Percentiles rank a stretch among this genome's conserved stretches.
phyloP scores from a whole-genome alignment of 1,140 invertebrate species.

The Coenobita brevimanus region DNA sequence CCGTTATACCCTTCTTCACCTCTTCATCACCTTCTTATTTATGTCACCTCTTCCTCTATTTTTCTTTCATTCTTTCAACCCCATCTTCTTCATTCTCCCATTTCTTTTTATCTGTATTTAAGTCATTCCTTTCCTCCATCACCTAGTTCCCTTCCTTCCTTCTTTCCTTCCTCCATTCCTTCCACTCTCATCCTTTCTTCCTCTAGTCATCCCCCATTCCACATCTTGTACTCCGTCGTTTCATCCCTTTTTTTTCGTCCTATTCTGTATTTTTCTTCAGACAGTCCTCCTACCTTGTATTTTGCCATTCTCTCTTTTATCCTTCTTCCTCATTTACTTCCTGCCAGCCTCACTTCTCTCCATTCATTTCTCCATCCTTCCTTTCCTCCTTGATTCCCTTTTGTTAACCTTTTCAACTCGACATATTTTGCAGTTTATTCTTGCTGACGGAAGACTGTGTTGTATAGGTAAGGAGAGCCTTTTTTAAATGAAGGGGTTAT shows the following conservation, averaged over 20 bases:
- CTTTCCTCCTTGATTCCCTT: background rate
- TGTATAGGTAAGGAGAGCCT: too few relatives aligned
- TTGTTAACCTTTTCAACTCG: background rate
- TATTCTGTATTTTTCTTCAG: background rate
- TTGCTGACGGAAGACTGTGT: too few relatives aligned
- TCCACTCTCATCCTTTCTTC: too few relatives aligned
- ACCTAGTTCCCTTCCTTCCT: background rate
- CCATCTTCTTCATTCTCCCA: too few relatives aligned
- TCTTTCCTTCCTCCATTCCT: conserved; percentile 26
- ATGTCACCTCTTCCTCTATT: background rate
- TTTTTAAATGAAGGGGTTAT: too few relatives aligned
- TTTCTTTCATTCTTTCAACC: too few relatives aligned
- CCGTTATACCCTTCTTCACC: too few relatives aligned
- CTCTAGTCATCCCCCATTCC: background rate
- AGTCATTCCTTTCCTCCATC: too few relatives aligned
- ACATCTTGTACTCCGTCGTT: background rate
- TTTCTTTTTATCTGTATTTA: background rate
- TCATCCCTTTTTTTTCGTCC: conserved; percentile 2
- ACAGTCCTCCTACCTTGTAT: background rate
- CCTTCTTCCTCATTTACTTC: background rate
- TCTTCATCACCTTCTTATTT: background rate
- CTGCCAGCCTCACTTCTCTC: background rate
- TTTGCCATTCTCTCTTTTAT: background rate
- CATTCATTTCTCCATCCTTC: background rate
- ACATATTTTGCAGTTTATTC: too few relatives aligned